A percentile compares a stretch with the other conserved stretches of the same genome.
Evolutionary conservation across 2,888 invertebrate species (phyloP).

Genomic region (Machimus rusticus): DNA sequence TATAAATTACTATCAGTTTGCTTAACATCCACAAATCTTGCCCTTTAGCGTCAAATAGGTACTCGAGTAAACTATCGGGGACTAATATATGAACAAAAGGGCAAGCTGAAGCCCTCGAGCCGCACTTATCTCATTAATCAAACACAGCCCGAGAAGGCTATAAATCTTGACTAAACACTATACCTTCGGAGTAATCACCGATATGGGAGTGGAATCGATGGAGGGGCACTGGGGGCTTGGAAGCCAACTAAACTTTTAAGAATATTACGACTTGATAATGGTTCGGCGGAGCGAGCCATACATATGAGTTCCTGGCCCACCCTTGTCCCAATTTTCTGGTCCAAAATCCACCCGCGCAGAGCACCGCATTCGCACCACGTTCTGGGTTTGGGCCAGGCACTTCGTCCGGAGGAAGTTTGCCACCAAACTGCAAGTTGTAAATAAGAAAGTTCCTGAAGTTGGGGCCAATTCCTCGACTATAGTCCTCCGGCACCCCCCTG

Average conservation of each 20-base stretch:
- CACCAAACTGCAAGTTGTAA: conserved; percentile 36
- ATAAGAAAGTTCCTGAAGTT: conserved; percentile 38
- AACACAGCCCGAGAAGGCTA: conserved; percentile 7
- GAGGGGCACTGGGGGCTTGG: neutral
- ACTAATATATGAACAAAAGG: conserved; percentile 35
- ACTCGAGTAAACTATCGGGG: conserved; percentile 26
- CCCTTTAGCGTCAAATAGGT: conserved; percentile 29
- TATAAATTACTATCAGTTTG: conserved; percentile 37
- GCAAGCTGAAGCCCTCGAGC: conserved; percentile 29
- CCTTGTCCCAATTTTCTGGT: neutral
- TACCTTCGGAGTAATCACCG: conserved; percentile 23
- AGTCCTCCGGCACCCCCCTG: neutral
- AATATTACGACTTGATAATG: conserved; percentile 41
- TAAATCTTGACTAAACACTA: conserved; percentile 29
- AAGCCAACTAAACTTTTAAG: conserved; percentile 24
- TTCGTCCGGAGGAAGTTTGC: neutral
- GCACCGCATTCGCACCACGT: neutral
- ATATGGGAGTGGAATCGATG: conserved; percentile 15
- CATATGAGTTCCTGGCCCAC: neutral
- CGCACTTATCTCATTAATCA: conserved; percentile 37
- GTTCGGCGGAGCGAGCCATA: neutral
- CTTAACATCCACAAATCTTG: conserved; percentile 27
- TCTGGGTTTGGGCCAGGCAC: neutral
- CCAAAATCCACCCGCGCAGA: neutral
- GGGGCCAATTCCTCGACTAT: neutral